Evolutionary conservation across 1,140 invertebrate species (phyloP), one percentile per base, ranked within the genome.

Genomic region (Calephelis virginiensis): DNA sequence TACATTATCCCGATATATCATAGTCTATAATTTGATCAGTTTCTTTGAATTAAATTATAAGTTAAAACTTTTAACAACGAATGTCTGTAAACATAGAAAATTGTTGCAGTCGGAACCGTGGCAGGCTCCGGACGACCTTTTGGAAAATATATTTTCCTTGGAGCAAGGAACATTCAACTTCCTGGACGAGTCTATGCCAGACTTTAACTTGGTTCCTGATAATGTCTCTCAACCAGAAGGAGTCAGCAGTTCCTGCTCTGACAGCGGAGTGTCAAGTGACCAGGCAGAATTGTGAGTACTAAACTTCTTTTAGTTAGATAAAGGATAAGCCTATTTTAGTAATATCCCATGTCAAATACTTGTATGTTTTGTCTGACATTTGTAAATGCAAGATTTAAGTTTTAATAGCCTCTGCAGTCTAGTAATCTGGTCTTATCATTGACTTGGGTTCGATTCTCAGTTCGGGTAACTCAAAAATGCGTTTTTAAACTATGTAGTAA

Each of bases 211-310:
- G 37, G 71, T 74, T 47, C 65, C 79, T 0, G 82, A 88, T 28
- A 81, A 76, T 74, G 73, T 76, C 8, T 70, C 83, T 0, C 80
- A 81, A 66, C 75, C 81, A 7, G 80, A 83, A 64, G 86, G 77
- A 48, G 80, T 80, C 13, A 89, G 88, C 73, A 90, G 89, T 61
- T 87, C 90, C 5, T 82, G 84, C 61, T 92, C 91, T 0, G 92
- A 92, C 67, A 92, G 91, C 71, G 91, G 92, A 56, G 69, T 92
- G 4, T 92, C 92, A 2, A 92, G 89, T 71, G 92, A 92, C 71
- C 90, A 82, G 61, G 83, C 89, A 37, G 91, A 92, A 75, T 83
- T 91, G 92, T 92, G 72, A 91, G 89, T 91, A 61, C 43, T 10
- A 17, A 59, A 37, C 5, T 43, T 43, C 7, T 8, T 8, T 43